Evolutionary conservation across 2,113 vertebrate genomes (phyloP), one percentile per base, ranked within the genome.

Genomic region (Gorsachius goisagi): DNA sequence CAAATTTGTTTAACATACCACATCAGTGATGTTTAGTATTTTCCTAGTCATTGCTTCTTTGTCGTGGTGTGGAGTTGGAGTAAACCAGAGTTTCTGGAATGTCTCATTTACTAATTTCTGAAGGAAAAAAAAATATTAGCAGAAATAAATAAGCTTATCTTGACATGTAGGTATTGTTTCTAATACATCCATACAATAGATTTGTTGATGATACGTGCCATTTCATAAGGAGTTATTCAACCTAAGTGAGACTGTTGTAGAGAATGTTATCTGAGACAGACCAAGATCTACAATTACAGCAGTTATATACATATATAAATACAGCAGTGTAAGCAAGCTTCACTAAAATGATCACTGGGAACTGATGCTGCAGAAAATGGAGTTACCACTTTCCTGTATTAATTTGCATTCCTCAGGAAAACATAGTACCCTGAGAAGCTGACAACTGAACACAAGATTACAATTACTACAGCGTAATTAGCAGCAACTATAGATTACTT

Each of bases 41-140:
- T 41, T 41, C 41, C 41, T 41, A 41, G 99, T 99, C 99, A 99
- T 99, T 80, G 99, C 99, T 97, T 99, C 99, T 97, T 99, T 99
- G 97, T 99, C 99, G 32, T 99, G 99, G 67, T 98, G 98, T 73
- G 98, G 99, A 79, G 99, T 99, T 79, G 99, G 99, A 85, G 99
- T 99, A 97, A 99, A 99, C 99, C 99, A 99, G 94, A 99, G 99
- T 97, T 99, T 99, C 98, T 99, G 99, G 98, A 99, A 99, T 98
- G 99, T 99, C 97, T 99, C 99, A 96, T 99, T 99, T 82, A 99
- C 99, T 97, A 99, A 96, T 99, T 99, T 99, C 99, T 99, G 96
- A 86, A 95, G 85, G 85, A 12, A 21, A 94, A 62, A n/a, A 55
- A 56, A 77, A 71, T 37, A 58, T n/a, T n/a, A n/a, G 12, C 22